phyloP scores from a whole-genome alignment of 92 coral and sea anemone species.

The Actinernus sp. region DNA sequence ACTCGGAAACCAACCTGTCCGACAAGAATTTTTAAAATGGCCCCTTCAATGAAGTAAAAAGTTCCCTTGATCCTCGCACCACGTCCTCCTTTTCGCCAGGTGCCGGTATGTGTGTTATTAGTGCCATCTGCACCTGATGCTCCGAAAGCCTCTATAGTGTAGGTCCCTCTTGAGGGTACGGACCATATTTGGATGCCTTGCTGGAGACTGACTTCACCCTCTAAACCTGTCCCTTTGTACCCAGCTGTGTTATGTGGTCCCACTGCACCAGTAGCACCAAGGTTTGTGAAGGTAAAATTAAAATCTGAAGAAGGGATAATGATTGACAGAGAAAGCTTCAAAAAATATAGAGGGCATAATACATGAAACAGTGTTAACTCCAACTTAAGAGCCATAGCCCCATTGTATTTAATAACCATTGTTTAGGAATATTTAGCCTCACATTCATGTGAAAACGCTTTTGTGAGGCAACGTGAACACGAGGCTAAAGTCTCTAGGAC shows the following conservation, averaged over 20 bases:
- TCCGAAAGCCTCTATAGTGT: constrained; percentile 84
- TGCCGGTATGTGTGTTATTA: background rate
- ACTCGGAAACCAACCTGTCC: constrained; percentile 78
- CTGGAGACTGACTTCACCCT: constrained; percentile 61
- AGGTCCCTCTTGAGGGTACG: constrained; percentile 83
- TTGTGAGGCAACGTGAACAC: too few relatives aligned
- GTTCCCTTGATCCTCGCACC: constrained; percentile 86
- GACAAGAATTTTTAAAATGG: constrained; percentile 67
- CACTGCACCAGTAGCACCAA: constrained; percentile 61
- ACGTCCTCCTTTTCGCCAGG: constrained; percentile 70
- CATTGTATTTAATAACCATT: background rate
- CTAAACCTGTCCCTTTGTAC: constrained; percentile 81
- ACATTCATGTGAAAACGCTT: background rate
- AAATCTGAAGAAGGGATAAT: constrained; percentile 36
- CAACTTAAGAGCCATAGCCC: background rate
- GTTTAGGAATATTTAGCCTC: too few relatives aligned
- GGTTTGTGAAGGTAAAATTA: constrained; percentile 72
- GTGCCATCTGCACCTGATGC: constrained; percentile 90
- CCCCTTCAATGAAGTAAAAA: constrained; percentile 66
- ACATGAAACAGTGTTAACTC: background rate
- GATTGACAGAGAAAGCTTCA: background rate
- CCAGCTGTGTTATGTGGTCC: constrained; percentile 76
- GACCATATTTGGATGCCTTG: constrained; percentile 87
- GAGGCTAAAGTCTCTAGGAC: too few relatives aligned
- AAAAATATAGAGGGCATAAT: too few relatives aligned